Evolutionary conservation across 2,888 invertebrate genomes (phyloP), one percentile per base, ranked within the genome.

Genomic region (Dimorphilus gyrociliatus): DNA sequence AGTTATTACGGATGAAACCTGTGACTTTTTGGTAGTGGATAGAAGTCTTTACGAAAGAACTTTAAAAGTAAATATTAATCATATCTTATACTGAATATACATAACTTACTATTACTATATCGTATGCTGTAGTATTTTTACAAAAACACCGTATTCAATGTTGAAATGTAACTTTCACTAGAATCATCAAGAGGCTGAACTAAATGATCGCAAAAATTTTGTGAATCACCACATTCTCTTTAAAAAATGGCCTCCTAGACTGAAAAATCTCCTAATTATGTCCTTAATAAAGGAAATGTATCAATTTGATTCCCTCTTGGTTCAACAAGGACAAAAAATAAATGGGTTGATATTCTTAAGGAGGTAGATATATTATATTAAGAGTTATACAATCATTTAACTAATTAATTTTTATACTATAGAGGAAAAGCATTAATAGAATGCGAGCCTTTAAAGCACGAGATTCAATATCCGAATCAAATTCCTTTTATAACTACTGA

Each of bases 141-240:
- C 21, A 21, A n/a, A n/a, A 8, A 8, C 8, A 14, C 8, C 8
- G 25, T n/a, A 13, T n/a, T 7, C 7, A 14, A 14, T 8, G 10
- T 8, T 13, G 12, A 7, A 25, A 25, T n/a, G 8, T 25, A n/a
- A 7, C 8, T 28, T n/a, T 18, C 8, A 8, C 8, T 33, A 56
- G 56, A 42, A 38, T 1, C 44, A 45, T 12, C 50, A 55, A 31
- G 51, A 56, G 33, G 42, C 40, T 8, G 51, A 52, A 35, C 53
- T 50, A 32, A 43, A 30, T 5, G 50, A 50, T 24, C 41, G 53
- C n/a, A 34, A 42, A 5, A 29, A 39, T 2, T 58, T 59, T 27
- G 49, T 54, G 10, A 44, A 51, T 10, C 36, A 19, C 4, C 51
- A 54, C 32, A 51, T 55, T 2, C 48, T 53, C 33, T 58, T 59